Percentiles rank a stretch among this genome's conserved stretches.
Conservation (phyloP, 37 sponge, comb jelly and placozoan species). For the Theonella swinhoei region DNA sequence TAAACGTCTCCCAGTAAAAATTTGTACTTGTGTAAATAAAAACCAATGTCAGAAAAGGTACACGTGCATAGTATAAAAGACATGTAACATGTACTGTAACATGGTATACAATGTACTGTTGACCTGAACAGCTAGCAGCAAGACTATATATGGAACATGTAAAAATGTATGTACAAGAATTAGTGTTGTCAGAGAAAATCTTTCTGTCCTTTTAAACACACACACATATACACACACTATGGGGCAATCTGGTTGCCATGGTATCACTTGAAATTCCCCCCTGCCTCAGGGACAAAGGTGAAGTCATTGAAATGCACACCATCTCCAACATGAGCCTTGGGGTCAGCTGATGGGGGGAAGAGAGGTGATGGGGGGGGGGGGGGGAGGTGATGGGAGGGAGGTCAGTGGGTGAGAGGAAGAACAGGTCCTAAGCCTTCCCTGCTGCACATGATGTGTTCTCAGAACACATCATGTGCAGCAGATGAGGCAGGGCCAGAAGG, state of each 20-base stretch:
- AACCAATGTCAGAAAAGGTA: too few relatives aligned
- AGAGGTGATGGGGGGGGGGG: neutral
- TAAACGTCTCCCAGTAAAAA: too few relatives aligned
- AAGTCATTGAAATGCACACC: constrained; percentile 79
- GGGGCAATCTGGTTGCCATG: neutral
- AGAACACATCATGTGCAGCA: neutral
- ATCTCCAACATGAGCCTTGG: constrained; percentile 72
- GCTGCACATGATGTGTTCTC: neutral
- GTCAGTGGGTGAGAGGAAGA: neutral
- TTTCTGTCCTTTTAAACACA: constrained; percentile 14
- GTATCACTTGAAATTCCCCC: constrained; percentile 49
- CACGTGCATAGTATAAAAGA: too few relatives aligned
- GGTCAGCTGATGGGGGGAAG: constrained; percentile 49
- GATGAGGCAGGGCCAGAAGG: neutral
- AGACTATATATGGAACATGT: too few relatives aligned
- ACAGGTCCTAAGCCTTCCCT: neutral
- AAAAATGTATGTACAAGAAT: too few relatives aligned
- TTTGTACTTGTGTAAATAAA: too few relatives aligned
- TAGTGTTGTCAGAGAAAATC: too few relatives aligned
- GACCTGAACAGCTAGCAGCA: too few relatives aligned
- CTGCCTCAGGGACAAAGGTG: constrained; percentile 67
- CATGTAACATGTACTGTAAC: too few relatives aligned
- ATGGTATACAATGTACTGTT: too few relatives aligned
- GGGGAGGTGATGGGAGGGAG: neutral
- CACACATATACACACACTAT: constrained; percentile 7